A percentile compares a stretch with the other conserved stretches of the same genome.
phyloP scores from a whole-genome alignment of 2,888 invertebrate species.

The Tromatobia lineatoria region DNA sequence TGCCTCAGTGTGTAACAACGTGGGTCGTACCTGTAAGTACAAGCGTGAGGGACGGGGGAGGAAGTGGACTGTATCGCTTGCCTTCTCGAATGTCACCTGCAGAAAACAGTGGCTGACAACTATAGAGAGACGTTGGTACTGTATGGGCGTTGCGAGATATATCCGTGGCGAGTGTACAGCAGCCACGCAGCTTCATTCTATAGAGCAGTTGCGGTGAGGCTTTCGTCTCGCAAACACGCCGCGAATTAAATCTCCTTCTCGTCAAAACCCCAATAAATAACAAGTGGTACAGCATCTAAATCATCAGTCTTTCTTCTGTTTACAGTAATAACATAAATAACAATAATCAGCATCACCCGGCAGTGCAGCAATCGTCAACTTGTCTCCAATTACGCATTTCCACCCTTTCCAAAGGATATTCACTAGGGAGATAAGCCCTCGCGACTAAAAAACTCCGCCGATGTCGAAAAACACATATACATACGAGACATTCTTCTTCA shows the following conservation, averaged over 20 bases:
- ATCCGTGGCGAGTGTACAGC: constrained; percentile 31
- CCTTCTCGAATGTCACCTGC: constrained; percentile 63
- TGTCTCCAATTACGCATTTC: constrained; percentile 11
- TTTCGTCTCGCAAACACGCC: constrained; percentile 39
- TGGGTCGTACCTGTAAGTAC: constrained; percentile 24
- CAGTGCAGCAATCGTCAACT: not conserved
- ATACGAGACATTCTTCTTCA: too few relatives aligned
- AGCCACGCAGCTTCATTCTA: constrained; percentile 42
- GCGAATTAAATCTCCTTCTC: constrained; percentile 22
- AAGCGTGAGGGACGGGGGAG: constrained; percentile 10
- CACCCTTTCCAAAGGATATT: not conserved
- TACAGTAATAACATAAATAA: not conserved
- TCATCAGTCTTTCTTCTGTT: not conserved
- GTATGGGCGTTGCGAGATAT: constrained; percentile 53
- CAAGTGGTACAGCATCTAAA: not conserved
- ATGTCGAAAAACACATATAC: not conserved
- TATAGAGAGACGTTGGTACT: constrained; percentile 22
- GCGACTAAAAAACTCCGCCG: not conserved
- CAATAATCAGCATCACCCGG: not conserved
- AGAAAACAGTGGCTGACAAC: constrained; percentile 16
- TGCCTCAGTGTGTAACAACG: constrained; percentile 1
- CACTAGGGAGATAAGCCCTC: not conserved
- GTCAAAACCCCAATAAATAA: not conserved
- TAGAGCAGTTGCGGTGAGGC: constrained; percentile 30
- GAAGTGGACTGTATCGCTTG: constrained; percentile 33